These are phyloP conservation scores for Lysandra bellargus DNA, from an alignment of 2,888 invertebrate genomes.

Conservation along the genomic window DNA sequence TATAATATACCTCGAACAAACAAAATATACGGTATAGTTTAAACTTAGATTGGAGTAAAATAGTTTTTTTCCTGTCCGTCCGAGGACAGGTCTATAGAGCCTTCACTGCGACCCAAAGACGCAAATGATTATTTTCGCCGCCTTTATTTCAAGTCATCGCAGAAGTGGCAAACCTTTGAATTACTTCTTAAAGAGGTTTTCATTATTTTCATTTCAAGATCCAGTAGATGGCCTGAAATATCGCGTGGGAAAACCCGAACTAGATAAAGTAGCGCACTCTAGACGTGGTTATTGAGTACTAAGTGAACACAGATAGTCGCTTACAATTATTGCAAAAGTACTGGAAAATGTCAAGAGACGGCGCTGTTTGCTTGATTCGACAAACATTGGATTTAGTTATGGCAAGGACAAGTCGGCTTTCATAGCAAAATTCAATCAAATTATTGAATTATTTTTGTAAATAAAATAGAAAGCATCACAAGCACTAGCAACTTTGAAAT, in stretches of 20 bases:
- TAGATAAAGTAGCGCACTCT: background rate
- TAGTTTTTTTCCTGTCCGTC: too few relatives aligned
- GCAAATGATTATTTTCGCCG: background rate
- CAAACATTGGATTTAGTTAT: too few relatives aligned
- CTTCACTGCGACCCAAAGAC: background rate
- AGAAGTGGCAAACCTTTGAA: background rate
- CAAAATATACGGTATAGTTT: too few relatives aligned
- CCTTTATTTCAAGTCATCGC: background rate
- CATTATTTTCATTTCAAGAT: background rate
- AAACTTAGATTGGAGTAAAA: too few relatives aligned
- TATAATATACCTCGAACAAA: too few relatives aligned
- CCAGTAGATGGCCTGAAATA: background rate
- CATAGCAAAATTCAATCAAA: too few relatives aligned
- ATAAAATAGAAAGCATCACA: too few relatives aligned
- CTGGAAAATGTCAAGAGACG: background rate
- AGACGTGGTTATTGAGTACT: background rate
- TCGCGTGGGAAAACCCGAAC: background rate
- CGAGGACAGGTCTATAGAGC: too few relatives aligned
- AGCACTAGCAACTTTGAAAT: too few relatives aligned
- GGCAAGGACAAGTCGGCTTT: too few relatives aligned
- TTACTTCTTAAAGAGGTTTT: background rate
- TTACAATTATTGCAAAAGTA: background rate
- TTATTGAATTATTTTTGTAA: too few relatives aligned
- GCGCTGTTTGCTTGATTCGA: background rate
- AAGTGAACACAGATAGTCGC: background rate